Conservation (phyloP, 2,888 invertebrate species). For the Tenthredo mesomela region DNA sequence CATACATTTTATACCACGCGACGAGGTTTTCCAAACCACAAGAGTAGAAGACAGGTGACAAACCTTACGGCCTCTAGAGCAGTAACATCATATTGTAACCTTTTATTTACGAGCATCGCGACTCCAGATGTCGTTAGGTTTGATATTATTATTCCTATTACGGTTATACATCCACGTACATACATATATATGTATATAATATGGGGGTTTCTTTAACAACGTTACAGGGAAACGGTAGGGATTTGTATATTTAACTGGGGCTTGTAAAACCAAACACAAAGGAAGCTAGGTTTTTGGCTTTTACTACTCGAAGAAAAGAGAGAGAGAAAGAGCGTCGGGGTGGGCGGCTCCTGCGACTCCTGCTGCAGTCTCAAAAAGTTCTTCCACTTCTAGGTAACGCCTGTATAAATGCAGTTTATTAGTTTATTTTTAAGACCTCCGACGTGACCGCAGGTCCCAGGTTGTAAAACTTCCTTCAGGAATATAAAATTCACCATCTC, state of each 20-base stretch:
- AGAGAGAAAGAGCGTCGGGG: not conserved
- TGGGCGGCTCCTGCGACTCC: conserved; percentile 14
- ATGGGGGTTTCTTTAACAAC: not conserved
- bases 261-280: conserved; percentile 53
- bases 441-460: conserved; percentile 52
- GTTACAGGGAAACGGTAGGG: conserved; percentile 25
- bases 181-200: too few species aligned
- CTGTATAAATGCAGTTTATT: conserved; percentile 64
- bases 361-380: conserved; percentile 53
- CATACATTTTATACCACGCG: not conserved
- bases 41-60: conserved; percentile 17
- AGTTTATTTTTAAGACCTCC: conserved; percentile 69
- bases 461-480: conserved; percentile 51
- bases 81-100: conserved; percentile 32
- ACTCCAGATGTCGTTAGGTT: conserved; percentile 36
- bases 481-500: conserved; percentile 42
- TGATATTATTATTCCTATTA: conserved; percentile 28
- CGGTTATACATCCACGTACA: not conserved
- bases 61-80: not conserved
- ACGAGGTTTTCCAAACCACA: not conserved
- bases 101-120: conserved; percentile 38
- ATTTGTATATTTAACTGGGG: conserved; percentile 52
- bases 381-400: conserved; percentile 53
- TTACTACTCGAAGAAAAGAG: conserved; percentile 28
- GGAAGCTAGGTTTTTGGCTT: conserved; percentile 45